Conservation (phyloP, 2,797 vertebrate genomes). For the Mormyrops boulengeri region DNA sequence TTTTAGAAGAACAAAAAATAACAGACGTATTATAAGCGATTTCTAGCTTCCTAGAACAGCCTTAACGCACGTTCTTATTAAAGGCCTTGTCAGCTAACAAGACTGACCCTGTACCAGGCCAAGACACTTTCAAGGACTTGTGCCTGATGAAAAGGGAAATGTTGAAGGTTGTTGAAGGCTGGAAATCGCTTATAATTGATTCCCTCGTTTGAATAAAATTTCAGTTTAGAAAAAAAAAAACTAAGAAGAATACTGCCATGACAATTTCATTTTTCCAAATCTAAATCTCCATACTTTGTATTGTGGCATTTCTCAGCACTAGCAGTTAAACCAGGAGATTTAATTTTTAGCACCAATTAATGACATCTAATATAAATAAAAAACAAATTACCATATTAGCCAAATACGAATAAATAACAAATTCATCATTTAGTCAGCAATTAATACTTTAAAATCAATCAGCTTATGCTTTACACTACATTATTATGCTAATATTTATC, state of each 20-base stretch:
- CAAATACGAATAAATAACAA: not conserved
- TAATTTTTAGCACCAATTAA: not conserved
- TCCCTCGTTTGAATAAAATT: not conserved
- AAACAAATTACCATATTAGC: not conserved
- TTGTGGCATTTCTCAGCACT: not conserved
- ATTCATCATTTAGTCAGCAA: not conserved
- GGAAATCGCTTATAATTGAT: not conserved
- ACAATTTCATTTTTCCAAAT: not conserved
- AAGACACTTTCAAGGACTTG: not conserved
- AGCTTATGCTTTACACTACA: not conserved
- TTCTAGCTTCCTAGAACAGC: not conserved
- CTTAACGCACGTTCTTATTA: not conserved
- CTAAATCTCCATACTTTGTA: not conserved
- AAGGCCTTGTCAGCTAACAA: not conserved
- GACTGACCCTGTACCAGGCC: not conserved
- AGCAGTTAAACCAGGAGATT: not conserved
- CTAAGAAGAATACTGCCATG: not conserved
- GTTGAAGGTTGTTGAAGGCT: not conserved
- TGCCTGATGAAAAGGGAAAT: not conserved
- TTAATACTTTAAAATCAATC: not conserved
- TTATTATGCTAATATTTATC: not conserved
- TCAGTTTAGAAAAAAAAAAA: not conserved
- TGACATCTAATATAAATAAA: not conserved
- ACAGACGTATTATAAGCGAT: not conserved
- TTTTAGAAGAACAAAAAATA: not conserved